Evolutionary conservation across 2,113 vertebrate species (phyloP), one percentile per base, ranked within the genome.

Genomic region (Leptodactylus fuscus): DNA sequence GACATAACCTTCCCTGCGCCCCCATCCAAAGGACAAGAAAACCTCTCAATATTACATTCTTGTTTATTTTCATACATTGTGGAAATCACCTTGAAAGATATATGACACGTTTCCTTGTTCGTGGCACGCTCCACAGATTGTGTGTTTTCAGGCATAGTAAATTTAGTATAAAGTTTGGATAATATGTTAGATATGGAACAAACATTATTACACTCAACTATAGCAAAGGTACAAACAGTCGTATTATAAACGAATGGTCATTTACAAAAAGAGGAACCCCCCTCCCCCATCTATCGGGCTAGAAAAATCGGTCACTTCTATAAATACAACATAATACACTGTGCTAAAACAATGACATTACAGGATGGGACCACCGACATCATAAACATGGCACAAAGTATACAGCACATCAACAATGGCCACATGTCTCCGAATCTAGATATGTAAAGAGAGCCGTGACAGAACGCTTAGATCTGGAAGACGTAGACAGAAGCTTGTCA

Each of bases 401-500:
- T 86, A 82, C 87, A 88, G 60, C 55, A 88, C 86, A 84, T 86
- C 90, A 89, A 81, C 69, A 78, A 85, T 87, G 91, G 88, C 92
- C 90, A 91, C 91, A 88, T 74, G 74, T 73, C 83, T 90, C 83
- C 91, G 92, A 92, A 92, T 90, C 91, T 88, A 88, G 89, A 91
- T 90, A 88, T 92, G 93, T 32, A 81, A 91, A 81, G 90, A 91
- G 89, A 85, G 90, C 88, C 87, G 91, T 92, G 90, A 90, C 91
- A 87, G 89, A 22, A 46, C 88, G 89, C 88, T 91, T 87, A 87
- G 87, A 93, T 91, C 60, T 87, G 89, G 88, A 62, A 96, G 95
- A 96, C 94, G 91, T 94, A 94, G 94, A 94, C 93, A 93, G 94
- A 90, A 93, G 94, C 95, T 94, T 97, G 98, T 98, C 97, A 97